Conservation (phyloP, 2,113 vertebrate genomes). For the Osmerus eperlanus region DNA sequence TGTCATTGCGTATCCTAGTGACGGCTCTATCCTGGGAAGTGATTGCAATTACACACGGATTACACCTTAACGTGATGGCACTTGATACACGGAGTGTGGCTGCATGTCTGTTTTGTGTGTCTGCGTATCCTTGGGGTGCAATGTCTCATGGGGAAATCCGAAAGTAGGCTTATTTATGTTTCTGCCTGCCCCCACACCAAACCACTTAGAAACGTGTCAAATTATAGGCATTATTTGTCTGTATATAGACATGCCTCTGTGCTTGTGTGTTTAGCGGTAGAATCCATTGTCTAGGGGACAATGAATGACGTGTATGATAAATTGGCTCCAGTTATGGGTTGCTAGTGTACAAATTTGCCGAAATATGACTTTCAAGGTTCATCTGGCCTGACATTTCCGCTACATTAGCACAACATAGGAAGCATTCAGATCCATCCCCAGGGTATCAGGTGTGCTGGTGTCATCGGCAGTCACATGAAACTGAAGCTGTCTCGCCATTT, state of each 20-base stretch:
- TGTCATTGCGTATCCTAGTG: background rate
- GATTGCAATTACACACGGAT: no score
- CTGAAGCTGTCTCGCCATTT: constrained; percentile 20
- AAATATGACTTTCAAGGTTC: constrained; percentile 69
- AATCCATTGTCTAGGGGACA: constrained; percentile 56
- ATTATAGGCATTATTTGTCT: background rate
- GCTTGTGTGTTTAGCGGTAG: background rate
- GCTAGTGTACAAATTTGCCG: constrained; percentile 61
- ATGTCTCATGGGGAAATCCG: background rate
- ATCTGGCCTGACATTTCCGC: constrained; percentile 67
- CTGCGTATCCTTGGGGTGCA: constrained; percentile 4
- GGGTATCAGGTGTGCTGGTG: background rate
- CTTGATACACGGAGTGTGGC: no score
- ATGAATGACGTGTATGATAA: constrained; percentile 54
- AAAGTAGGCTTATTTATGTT: constrained; percentile 16
- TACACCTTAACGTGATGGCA: no score
- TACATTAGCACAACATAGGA: constrained; percentile 60
- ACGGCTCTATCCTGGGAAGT: no score
- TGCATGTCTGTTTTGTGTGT: background rate
- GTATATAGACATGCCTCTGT: background rate
- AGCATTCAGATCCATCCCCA: constrained; percentile 49
- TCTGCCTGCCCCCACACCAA: background rate
- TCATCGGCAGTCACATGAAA: background rate
- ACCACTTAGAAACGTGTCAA: background rate
- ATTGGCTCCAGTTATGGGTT: constrained; percentile 55